These are phyloP conservation scores for Chelon auratus DNA, from an alignment of 2,797 vertebrate genomes.

Conservation along the genomic window DNA sequence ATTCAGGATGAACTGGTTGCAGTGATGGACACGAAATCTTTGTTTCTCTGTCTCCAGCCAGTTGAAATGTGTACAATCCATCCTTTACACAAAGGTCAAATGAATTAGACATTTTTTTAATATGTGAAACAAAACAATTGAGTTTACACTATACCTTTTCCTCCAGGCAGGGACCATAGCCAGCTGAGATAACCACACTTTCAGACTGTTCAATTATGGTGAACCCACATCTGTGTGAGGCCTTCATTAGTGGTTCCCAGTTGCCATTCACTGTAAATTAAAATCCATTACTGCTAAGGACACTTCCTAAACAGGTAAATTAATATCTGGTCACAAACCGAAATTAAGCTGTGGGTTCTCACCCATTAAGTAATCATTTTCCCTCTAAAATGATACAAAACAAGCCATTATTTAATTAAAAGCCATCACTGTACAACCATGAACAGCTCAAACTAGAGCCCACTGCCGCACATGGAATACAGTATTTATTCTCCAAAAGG, in stretches of 20 bases:
- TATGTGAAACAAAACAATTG: too few species aligned
- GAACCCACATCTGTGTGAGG: constrained; percentile 75
- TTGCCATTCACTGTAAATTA: constrained; percentile 66
- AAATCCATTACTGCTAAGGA: not conserved
- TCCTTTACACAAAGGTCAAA: constrained; percentile 62
- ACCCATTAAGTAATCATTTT: not conserved
- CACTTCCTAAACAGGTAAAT: not conserved
- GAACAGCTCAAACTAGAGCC: not conserved
- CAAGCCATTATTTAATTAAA: not conserved
- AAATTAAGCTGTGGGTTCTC: not conserved
- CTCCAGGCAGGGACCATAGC: constrained; percentile 76
- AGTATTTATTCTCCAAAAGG: too few species aligned
- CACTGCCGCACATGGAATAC: too few species aligned
- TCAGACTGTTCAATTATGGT: constrained; percentile 74
- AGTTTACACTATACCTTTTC: constrained; percentile 48
- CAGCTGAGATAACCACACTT: constrained; percentile 71
- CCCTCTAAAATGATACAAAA: not conserved
- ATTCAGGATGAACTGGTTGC: constrained; percentile 10
- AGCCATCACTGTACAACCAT: not conserved
- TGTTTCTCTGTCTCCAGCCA: constrained; percentile 62
- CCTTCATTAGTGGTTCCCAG: constrained; percentile 76
- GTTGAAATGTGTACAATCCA: constrained; percentile 75
- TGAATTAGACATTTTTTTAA: not conserved
- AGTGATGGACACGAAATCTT: constrained; percentile 76
- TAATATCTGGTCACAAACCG: not conserved